phyloP scores from a whole-genome alignment of 2,113 vertebrate species.

The Apodemus speciosus region DNA sequence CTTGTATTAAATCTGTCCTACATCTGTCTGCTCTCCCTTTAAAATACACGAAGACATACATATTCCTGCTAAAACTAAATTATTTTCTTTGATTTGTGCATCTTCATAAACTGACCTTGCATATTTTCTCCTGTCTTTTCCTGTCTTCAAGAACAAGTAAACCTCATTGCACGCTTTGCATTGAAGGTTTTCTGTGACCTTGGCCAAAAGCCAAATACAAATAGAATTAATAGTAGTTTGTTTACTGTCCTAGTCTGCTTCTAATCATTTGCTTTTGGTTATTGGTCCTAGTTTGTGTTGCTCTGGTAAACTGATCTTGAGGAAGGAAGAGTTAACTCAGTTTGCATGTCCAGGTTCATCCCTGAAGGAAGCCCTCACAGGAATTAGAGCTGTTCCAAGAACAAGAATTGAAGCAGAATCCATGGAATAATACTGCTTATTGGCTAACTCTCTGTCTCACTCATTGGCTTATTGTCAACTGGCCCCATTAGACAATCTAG shows the following conservation, averaged over 20 bases:
- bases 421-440: background rate
- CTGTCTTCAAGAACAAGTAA: background rate
- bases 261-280: background rate
- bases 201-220: background rate
- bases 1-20: background rate
- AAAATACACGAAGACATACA: rapidly evolving
- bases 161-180: rapidly evolving
- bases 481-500: background rate
- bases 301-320: background rate
- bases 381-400: too few species aligned
- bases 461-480: background rate
- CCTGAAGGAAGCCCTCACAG: rapidly evolving
- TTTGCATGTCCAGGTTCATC: background rate
- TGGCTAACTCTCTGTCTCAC: background rate
- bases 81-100: background rate
- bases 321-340: background rate
- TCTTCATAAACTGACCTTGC: background rate
- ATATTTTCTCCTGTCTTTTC: background rate
- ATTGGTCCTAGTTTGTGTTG: background rate
- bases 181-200: background rate
- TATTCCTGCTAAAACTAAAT: background rate
- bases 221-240: rapidly evolving
- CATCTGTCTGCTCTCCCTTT: background rate
- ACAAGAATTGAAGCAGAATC: background rate
- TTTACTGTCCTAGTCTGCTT: background rate